A percentile compares a stretch with the other conserved stretches of the same genome.
These are phyloP conservation scores for Lampropteryx suffumata DNA, from an alignment of 2,888 invertebrate genomes.

Conservation along the genomic window DNA sequence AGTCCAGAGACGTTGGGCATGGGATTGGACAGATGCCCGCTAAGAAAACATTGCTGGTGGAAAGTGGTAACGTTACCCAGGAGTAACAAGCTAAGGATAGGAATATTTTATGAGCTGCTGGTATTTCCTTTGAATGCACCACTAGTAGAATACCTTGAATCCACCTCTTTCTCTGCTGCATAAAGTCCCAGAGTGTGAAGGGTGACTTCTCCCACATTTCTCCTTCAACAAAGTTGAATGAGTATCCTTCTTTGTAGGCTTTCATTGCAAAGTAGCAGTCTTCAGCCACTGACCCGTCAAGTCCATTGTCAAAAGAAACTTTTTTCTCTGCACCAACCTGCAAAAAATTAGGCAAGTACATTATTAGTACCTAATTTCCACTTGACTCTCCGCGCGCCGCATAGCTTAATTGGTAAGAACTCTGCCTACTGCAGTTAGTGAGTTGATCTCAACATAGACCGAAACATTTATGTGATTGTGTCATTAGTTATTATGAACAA, in stretches of 20 bases:
- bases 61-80: slow-evolving; percentile 97
- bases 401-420: no score
- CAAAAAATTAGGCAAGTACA: slow-evolving; percentile 48
- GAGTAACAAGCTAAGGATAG: slow-evolving; percentile 95
- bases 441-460: no score
- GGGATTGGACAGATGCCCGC: slow-evolving; percentile 94
- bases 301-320: slow-evolving; percentile 97
- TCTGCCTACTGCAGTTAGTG: no score
- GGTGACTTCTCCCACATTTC: slow-evolving; percentile 99
- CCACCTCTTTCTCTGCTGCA: slow-evolving; percentile 98
- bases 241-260: slow-evolving; percentile 94
- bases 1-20: slow-evolving; percentile 91
- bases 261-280: slow-evolving; percentile 99
- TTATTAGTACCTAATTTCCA: no score
- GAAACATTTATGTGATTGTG: no score
- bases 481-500: no score
- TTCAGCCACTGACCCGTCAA: slow-evolving; percentile 98
- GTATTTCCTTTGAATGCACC: slow-evolving; percentile 93
- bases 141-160: slow-evolving; percentile 95
- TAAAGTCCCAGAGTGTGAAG: slow-evolving; percentile 96
- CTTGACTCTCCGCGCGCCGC: no score
- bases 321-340: slow-evolving; percentile 94
- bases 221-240: slow-evolving; percentile 97
- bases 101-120: slow-evolving; percentile 89
- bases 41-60: slow-evolving; percentile 93